A percentile compares a stretch with the other conserved stretches of the same genome.
Conservation (phyloP, 2,797 vertebrate species). For the Amphiprion clarkii region DNA sequence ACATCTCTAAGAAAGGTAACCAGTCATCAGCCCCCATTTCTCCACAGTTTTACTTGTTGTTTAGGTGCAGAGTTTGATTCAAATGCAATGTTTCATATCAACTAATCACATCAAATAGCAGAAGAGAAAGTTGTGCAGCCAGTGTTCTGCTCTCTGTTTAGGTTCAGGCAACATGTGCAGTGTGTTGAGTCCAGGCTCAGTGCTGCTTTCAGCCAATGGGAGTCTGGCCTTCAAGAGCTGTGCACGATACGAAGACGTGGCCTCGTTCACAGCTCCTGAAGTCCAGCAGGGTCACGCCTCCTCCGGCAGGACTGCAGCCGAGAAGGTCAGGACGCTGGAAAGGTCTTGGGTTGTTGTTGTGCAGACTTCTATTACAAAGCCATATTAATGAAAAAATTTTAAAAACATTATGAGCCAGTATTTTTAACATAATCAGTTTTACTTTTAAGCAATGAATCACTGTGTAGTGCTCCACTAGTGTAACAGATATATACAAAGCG, state of each 20-base stretch:
- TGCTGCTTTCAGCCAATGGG: conserved; percentile 88
- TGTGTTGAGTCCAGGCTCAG: conserved; percentile 89
- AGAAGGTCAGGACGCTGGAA: conserved; percentile 75
- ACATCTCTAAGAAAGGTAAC: conserved; percentile 86
- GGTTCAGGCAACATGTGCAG: conserved; percentile 81
- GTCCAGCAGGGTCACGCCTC: conserved; percentile 71
- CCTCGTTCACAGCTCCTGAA: conserved; percentile 90
- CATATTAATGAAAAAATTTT: background rate
- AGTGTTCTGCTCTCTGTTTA: conserved; percentile 30
- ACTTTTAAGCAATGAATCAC: too few species aligned
- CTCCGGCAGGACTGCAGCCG: conserved; percentile 64
- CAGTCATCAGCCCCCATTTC: background rate
- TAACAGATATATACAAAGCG: too few species aligned
- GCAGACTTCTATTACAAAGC: background rate
- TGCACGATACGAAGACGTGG: conserved; percentile 79
- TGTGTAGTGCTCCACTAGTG: too few species aligned
- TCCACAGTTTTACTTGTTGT: background rate
- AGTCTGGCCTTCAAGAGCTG: conserved; percentile 89
- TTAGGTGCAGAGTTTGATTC: background rate
- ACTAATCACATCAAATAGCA: background rate
- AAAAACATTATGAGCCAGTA: background rate
- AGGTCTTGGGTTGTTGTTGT: background rate
- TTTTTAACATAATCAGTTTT: background rate
- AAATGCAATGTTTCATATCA: background rate
- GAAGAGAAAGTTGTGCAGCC: background rate